These are phyloP conservation scores for Nothocercus nigrocapillus DNA, from an alignment of 2,113 vertebrate genomes.

Conservation along the genomic window DNA sequence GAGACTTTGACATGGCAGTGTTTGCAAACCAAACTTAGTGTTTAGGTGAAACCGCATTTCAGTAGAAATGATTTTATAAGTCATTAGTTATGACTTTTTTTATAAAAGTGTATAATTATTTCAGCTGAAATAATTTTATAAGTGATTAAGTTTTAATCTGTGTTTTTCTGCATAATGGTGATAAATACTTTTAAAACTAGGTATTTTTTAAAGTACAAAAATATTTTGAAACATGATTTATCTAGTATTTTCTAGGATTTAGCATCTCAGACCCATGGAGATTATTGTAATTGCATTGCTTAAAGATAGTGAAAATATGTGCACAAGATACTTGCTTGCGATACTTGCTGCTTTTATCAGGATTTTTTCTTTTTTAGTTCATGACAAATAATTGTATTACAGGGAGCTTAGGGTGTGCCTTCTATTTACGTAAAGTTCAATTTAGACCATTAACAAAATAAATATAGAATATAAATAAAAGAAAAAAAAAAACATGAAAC, in stretches of 20 bases:
- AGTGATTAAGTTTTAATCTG: background rate
- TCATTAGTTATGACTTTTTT: too few relatives aligned
- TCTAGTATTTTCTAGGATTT: background rate
- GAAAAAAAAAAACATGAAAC: background rate
- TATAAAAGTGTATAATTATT: too few relatives aligned
- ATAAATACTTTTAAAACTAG: background rate
- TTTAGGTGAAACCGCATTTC: background rate
- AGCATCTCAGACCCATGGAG: background rate
- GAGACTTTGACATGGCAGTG: background rate
- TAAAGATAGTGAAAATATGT: background rate
- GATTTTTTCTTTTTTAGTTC: background rate
- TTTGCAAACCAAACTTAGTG: background rate
- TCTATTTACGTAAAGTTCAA: background rate
- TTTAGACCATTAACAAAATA: conserved; percentile 28
- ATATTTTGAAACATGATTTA: background rate
- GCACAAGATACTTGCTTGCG: background rate
- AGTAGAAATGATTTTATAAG: background rate
- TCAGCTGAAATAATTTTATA: background rate
- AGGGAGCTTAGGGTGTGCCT: background rate
- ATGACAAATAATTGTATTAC: conserved; percentile 7
- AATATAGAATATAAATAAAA: background rate
- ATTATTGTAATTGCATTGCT: background rate
- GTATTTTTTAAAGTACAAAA: background rate
- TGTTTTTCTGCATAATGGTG: background rate
- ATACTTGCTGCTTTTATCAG: background rate